Percentiles rank a stretch among this genome's conserved stretches.
These are phyloP conservation scores for Macrophya annulata DNA, from an alignment of 2,888 invertebrate species.

Conservation along the genomic window DNA sequence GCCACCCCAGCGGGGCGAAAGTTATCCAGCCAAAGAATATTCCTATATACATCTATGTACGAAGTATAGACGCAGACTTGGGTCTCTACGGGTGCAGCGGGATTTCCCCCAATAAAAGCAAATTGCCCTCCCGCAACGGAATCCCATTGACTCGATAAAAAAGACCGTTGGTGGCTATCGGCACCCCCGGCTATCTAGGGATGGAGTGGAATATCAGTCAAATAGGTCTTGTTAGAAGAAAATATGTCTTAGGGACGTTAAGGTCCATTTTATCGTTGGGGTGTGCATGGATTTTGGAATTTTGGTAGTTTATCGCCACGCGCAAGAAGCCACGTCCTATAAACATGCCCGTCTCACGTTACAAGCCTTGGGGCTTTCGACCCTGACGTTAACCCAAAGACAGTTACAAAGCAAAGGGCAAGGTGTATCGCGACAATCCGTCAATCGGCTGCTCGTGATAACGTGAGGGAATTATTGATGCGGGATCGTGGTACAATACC, in stretches of 20 bases:
- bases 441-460: constrained; percentile 34
- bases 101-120: constrained; percentile 68
- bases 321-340: not conserved
- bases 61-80: not conserved
- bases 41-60: not conserved
- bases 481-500: constrained; percentile 12
- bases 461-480: constrained; percentile 50
- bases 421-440: constrained; percentile 32
- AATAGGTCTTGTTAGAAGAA: constrained; percentile 46
- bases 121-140: constrained; percentile 59
- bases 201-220: constrained; percentile 19
- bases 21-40: not conserved
- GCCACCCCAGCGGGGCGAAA: not conserved
- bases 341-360: not conserved
- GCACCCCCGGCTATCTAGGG: constrained; percentile 51
- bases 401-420: not conserved
- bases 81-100: not conserved
- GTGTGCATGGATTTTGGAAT: constrained; percentile 49
- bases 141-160: constrained; percentile 72
- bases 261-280: constrained; percentile 50
- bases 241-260: constrained; percentile 41
- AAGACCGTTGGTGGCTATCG: constrained; percentile 69
- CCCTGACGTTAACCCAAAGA: constrained; percentile 32
- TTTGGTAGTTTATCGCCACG: constrained; percentile 10
- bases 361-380: constrained; percentile 11